Conservation (phyloP, 2,113 vertebrate genomes). For the Microcebus jonahi region DNA sequence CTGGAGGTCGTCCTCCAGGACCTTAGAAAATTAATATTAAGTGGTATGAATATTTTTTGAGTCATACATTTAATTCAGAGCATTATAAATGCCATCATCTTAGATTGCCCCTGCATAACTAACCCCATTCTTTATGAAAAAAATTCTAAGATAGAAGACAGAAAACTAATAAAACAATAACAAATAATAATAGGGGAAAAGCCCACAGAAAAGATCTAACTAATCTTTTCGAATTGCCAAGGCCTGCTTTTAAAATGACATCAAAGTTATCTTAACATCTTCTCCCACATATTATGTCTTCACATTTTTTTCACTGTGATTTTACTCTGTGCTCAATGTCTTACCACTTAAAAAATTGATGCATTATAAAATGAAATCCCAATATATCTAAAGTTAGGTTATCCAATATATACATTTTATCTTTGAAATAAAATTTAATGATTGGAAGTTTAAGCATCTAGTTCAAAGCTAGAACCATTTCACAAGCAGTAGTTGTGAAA, state of each 20-base stretch:
- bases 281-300: neutral
- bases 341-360: neutral
- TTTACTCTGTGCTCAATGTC: neutral
- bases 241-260: neutral
- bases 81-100: neutral
- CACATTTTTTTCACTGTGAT: neutral
- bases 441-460: neutral
- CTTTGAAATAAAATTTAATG: constrained; percentile 13
- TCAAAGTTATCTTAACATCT: neutral
- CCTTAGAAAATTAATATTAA: neutral
- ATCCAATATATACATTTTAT: neutral
- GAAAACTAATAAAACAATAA: neutral
- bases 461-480: neutral
- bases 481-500: neutral
- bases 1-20: neutral
- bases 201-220: neutral
- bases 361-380: neutral
- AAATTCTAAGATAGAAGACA: neutral
- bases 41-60: neutral
- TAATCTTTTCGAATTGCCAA: neutral
- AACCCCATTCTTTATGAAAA: neutral
- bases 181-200: neutral
- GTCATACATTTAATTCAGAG: constrained; percentile 5
- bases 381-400: neutral
- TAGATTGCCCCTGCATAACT: neutral